Base-by-base conservation (phyloP, 2,797 vertebrate species). In the Anguilla anguilla region DNA sequence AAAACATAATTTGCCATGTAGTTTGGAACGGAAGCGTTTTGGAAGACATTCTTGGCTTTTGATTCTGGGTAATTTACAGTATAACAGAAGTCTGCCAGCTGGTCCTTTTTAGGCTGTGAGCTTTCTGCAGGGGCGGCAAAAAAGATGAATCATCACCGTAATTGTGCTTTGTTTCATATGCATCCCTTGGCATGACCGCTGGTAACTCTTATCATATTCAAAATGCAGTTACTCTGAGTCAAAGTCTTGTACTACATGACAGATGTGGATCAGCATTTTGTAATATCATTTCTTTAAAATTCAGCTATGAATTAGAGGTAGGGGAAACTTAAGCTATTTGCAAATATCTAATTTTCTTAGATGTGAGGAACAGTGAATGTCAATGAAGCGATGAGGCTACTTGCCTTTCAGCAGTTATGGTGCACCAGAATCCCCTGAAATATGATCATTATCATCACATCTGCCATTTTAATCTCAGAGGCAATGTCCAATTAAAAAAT, bases 211-310 rank as follows among this genome's bases (percentile, higher is more conserved):
- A 82, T 85, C 43, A 39, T n/a, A 28, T 67, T 67, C 22, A 82
- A 53, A 43, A 82, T n/a, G 84, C 57, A 35, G 51, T 53, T 9
- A 13, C 51, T 9, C 11, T 53, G 55, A 85, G 49, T 43, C 64
- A 81, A 77, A 59, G 9, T 51, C 84, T 59, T 74, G 43, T 35
- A 49, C 53, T 53, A 39, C 9, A 10, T 67, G 69, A 57, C 83
- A 87, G 86, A 86, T 69, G 87, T 88, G 84, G 77, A 81, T 25
- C 43, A 51, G 87, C 83, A 49, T 19, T 31, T 86, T 51, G 43
- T 19, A 89, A 84, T 43, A 67, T n/a, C 69, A 84, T 87, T 74
- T 88, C 84, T 90, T 84, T 87, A 85, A 91, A 89, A 15, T 49
- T 86, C 85, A 88, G 87, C 53, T 86, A 86, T 69, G 1, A 9